Base-by-base conservation (phyloP, 1,140 invertebrate species). In the Sarcophaga peregrina region DNA sequence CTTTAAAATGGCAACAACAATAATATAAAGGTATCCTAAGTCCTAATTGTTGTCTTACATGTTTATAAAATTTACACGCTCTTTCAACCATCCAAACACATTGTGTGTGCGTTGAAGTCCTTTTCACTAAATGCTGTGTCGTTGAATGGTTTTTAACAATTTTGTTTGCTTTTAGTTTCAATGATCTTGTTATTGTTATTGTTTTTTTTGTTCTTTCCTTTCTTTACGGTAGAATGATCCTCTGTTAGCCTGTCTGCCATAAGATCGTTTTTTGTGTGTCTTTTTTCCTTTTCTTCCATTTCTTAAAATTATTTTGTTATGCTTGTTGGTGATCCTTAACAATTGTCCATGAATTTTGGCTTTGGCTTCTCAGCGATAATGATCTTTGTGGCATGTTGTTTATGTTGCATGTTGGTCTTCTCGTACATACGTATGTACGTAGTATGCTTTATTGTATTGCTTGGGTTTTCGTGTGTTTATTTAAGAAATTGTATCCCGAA, bases 241-340 rank as follows among this genome's bases (percentile, higher is more conserved):
- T 15, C 25, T 37, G 25, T 58, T n/a, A 58, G 54, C 13, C 54
- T 13, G 6, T n/a, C 54, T n/a, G 54, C 5, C 8, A 20, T 68
- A 10, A 4, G 5, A 20, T 68, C n/a, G 11, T 62, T 62, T 62
- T 62, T 13, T 58, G 52, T 58, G 52, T 58, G n/a, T 68, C 1
- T 68, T n/a, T 20, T 0, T 8, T 68, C 20, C 5, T 68, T 20
- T 68, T 20, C 62, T 20, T 37, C 25, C 25, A 37, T 37, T 37
- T 37, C 25, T 37, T 37, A 52, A 81, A 81, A 81, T 81, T 81
- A 81, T 81, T 81, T 81, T 81, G 80, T 81, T 81, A 81, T 54
- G 80, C 80, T 81, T 37, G 8, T 20, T 15, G 17, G 17, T 47
- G 78, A 80, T 80, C 78, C 74, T 50, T 50, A 68, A 68, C 62